Evolutionary conservation across 2,888 invertebrate species (phyloP).

Genomic region (Xestia xanthographa): DNA sequence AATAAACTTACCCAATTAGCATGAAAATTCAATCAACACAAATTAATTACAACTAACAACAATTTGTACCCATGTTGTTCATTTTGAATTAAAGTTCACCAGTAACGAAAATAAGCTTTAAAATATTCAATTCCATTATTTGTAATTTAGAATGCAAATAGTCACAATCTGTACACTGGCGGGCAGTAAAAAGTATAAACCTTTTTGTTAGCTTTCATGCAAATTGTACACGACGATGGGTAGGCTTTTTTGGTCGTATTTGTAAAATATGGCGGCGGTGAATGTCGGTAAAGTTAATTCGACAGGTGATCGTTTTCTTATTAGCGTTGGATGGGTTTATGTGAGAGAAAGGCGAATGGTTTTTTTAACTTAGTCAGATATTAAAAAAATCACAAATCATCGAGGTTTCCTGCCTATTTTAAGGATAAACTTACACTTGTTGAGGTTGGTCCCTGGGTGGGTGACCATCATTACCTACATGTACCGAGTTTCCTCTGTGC

Average conservation of each 20-base stretch:
- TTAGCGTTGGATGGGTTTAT: conserved; percentile 68
- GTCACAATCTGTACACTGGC: conserved; percentile 49
- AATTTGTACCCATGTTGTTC: conserved; percentile 13
- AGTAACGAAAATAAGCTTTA: conserved; percentile 25
- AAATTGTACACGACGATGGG: conserved; percentile 58
- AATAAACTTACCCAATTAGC: conserved; percentile 5
- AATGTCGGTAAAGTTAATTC: conserved; percentile 64
- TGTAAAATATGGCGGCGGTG: conserved; percentile 58
- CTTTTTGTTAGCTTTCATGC: conserved; percentile 64
- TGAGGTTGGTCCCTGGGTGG: no score
- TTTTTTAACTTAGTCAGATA: neutral
- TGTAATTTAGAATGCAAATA: conserved; percentile 70
- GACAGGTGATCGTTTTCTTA: conserved; percentile 72
- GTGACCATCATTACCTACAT: no score
- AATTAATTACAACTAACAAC: conserved; percentile 18
- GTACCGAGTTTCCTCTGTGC: no score
- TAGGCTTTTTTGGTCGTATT: conserved; percentile 55
- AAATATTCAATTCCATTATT: conserved; percentile 61
- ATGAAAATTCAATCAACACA: conserved; percentile 38
- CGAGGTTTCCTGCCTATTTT: neutral
- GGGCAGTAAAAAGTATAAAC: conserved; percentile 39
- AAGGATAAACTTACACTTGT: no score
- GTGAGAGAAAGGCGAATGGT: conserved; percentile 12
- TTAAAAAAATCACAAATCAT: neutral
- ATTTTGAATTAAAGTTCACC: conserved; percentile 31